Percentiles rank a stretch among this genome's conserved stretches.
phyloP scores from a whole-genome alignment of 2,797 vertebrate species.

The Lateolabrax maculatus region DNA sequence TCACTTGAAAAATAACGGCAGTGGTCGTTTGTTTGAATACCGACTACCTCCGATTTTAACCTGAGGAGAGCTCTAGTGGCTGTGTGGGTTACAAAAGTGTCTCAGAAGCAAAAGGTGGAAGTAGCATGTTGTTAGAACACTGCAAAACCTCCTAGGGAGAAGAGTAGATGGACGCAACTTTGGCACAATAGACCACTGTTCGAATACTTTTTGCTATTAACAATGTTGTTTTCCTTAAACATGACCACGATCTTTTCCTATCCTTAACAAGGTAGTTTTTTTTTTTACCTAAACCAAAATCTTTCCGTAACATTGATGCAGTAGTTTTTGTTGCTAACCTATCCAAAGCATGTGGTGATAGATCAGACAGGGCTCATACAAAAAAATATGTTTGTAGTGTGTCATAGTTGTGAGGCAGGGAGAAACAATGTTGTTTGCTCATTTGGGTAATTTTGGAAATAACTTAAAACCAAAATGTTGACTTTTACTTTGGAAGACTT shows the following conservation, averaged over 20 bases:
- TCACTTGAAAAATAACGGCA: neutral
- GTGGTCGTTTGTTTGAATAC: neutral
- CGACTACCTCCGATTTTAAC: neutral
- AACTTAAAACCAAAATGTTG: neutral
- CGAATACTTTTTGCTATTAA: neutral
- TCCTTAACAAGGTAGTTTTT: neutral
- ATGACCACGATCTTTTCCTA: neutral
- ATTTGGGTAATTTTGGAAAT: neutral
- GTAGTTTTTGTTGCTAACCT: neutral
- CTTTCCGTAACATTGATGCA: neutral
- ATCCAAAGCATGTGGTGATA: neutral
- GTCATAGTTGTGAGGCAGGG: neutral
- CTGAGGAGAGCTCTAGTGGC: conserved; percentile 12
- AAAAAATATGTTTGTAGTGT: neutral
- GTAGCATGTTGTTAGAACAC: conserved; percentile 4
- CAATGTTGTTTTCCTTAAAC: neutral
- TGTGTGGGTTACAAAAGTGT: neutral
- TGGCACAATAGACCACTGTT: neutral
- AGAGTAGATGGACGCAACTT: neutral
- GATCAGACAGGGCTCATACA: neutral
- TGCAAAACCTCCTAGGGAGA: neutral
- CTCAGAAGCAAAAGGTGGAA: neutral
- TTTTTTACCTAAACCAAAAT: neutral
- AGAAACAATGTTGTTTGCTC: neutral
- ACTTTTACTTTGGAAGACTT: neutral